phyloP scores from a whole-genome alignment of 1,140 invertebrate species.

The Mya arenaria region DNA sequence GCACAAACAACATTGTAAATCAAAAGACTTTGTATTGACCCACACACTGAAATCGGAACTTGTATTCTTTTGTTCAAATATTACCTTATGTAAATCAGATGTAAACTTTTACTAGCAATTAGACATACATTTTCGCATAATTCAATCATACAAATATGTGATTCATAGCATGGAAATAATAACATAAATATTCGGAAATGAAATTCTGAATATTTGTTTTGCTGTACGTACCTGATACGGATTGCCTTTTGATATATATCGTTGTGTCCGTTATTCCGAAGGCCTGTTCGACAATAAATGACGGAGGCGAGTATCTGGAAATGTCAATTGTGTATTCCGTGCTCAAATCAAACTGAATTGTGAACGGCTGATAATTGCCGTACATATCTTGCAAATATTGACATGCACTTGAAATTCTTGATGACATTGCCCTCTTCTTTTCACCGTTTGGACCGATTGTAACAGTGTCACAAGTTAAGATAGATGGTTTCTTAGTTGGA shows the following conservation, averaged over 20 bases:
- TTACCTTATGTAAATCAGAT: neutral
- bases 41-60: neutral
- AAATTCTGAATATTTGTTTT: neutral
- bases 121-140: neutral
- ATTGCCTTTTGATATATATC: neutral
- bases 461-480: neutral
- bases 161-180: neutral
- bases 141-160: neutral
- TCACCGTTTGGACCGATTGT: neutral
- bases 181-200: neutral
- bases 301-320: neutral
- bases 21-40: too few relatives aligned
- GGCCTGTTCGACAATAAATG: neutral
- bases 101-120: neutral
- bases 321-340: neutral
- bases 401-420: neutral
- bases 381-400: neutral
- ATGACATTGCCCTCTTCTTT: neutral
- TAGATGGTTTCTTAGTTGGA: neutral
- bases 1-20: too few relatives aligned
- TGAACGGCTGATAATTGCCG: slow-evolving; percentile 28
- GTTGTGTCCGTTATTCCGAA: slow-evolving; percentile 22
- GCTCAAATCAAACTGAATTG: neutral
- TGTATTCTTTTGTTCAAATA: neutral
- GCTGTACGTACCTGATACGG: neutral